These are phyloP conservation scores for Hypomecis atomaria DNA, from an alignment of 2,888 invertebrate genomes.

Conservation along the genomic window DNA sequence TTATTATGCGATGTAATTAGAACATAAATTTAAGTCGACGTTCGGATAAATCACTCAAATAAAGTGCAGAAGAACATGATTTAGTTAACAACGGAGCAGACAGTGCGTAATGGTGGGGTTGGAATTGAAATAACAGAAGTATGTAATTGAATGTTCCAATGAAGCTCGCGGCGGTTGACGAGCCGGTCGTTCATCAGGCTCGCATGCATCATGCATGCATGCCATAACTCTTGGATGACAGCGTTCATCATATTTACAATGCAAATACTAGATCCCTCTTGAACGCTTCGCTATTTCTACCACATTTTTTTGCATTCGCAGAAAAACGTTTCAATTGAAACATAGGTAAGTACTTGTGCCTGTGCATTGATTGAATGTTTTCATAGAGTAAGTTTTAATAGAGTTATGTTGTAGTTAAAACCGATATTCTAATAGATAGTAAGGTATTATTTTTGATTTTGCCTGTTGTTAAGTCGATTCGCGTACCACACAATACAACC, in stretches of 20 bases:
- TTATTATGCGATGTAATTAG: conserved; percentile 54
- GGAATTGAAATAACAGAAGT: conserved; percentile 51
- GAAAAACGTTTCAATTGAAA: not conserved
- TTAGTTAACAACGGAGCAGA: conserved; percentile 40
- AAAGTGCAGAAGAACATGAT: conserved; percentile 44
- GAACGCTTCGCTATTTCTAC: conserved; percentile 22
- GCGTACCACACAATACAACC: not conserved
- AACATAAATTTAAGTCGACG: conserved; percentile 54
- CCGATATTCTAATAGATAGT: too few relatives aligned
- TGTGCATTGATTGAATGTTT: too few relatives aligned
- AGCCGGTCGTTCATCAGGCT: conserved; percentile 41
- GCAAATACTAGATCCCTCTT: conserved; percentile 24
- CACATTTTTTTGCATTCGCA: conserved; percentile 8
- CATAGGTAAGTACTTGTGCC: too few relatives aligned
- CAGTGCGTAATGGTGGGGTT: conserved; percentile 34
- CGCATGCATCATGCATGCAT: conserved; percentile 57
- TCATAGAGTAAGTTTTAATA: not conserved
- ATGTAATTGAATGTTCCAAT: conserved; percentile 64
- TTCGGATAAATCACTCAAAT: conserved; percentile 56
- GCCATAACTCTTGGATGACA: conserved; percentile 49
- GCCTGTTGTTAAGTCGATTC: too few relatives aligned
- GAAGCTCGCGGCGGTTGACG: conserved; percentile 63
- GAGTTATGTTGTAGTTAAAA: not conserved
- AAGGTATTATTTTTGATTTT: too few relatives aligned
- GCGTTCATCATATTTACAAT: conserved; percentile 41